These are phyloP conservation scores for Opisthocomus hoazin DNA, from an alignment of 2,113 vertebrate species.

Conservation along the genomic window DNA sequence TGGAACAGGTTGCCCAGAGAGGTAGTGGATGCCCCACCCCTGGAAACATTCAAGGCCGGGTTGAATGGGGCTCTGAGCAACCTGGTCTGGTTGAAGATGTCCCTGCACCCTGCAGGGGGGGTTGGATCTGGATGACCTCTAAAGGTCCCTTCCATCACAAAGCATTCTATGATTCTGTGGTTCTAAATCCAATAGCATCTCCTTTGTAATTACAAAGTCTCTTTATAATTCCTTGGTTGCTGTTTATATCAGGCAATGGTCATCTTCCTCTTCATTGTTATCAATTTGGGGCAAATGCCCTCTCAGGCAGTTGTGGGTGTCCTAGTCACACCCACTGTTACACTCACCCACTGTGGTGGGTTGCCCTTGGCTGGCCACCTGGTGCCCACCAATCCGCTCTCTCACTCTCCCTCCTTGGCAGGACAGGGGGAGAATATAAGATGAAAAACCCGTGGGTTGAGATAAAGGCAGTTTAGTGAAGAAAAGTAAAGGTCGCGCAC, in stretches of 20 bases:
- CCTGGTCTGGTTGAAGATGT: no score
- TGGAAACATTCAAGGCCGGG: no score
- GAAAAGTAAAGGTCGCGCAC: neutral
- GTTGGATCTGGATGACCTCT: no score
- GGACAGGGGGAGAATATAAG: neutral
- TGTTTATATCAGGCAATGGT: neutral
- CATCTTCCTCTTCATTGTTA: neutral
- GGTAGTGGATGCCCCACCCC: no score
- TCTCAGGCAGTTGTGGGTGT: neutral
- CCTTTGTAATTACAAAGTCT: no score
- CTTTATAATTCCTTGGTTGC: neutral
- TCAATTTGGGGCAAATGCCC: neutral
- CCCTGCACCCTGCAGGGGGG: no score
- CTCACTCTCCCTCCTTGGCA: neutral
- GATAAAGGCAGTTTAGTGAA: neutral
- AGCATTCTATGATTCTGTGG: no score
- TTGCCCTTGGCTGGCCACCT: neutral
- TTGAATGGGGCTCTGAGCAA: no score
- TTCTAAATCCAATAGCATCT: no score
- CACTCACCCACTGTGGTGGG: neutral
- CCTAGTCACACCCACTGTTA: neutral
- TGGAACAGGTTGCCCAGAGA: no score
- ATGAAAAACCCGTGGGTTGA: neutral
- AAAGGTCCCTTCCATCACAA: no score
- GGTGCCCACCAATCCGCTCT: neutral